Conservation (phyloP, 1,140 invertebrate species). For the Lepidostoma basale region DNA sequence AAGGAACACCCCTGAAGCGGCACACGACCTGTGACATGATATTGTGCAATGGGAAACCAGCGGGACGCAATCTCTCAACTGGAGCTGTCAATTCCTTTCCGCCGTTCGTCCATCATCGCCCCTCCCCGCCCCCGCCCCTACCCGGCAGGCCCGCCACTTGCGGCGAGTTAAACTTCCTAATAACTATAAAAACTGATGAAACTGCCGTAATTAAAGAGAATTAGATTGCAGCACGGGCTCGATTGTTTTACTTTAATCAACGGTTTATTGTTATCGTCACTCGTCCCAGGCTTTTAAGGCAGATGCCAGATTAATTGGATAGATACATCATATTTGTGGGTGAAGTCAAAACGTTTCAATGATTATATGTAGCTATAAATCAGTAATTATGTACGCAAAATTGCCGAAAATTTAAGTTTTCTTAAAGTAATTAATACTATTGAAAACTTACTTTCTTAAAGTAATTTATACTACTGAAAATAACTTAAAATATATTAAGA, state of each 20-base stretch:
- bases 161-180: slow-evolving; percentile 16
- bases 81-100: background rate
- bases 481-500: too few relatives aligned
- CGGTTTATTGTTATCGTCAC: slow-evolving; percentile 18
- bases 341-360: background rate
- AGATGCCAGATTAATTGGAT: slow-evolving; percentile 19
- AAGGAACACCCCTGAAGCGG: too few relatives aligned
- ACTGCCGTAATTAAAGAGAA: slow-evolving; percentile 24
- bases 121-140: too few relatives aligned
- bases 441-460: too few relatives aligned
- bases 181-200: slow-evolving; percentile 32
- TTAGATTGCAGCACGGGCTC: slow-evolving; percentile 18
- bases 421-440: too few relatives aligned
- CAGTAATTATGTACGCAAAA: slow-evolving; percentile 9
- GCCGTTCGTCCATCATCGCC: too few relatives aligned
- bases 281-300: slow-evolving; percentile 6
- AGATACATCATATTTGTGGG: too few relatives aligned
- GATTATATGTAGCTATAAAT: background rate
- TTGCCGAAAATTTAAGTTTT: too few relatives aligned
- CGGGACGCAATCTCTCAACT: slow-evolving; percentile 15
- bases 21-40: background rate
- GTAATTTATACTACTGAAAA: too few relatives aligned
- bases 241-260: slow-evolving; percentile 28
- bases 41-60: background rate
- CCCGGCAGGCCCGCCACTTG: too few relatives aligned